These are phyloP conservation scores for Poeciliopsis prolifica DNA, from an alignment of 2,113 vertebrate species.

Conservation along the genomic window DNA sequence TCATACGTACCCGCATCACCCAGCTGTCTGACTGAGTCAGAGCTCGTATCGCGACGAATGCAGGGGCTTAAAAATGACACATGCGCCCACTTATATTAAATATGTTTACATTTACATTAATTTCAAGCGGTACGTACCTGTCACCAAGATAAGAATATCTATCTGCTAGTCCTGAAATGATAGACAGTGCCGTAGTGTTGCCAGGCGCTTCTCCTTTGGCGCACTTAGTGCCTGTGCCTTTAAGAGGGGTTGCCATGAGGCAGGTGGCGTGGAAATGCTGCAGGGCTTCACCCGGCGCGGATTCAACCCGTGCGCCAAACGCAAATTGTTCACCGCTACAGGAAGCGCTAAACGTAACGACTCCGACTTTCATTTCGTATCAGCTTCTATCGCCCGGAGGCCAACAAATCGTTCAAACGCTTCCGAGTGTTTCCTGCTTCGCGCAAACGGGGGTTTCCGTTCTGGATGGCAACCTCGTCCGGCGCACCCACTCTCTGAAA, in stretches of 20 bases:
- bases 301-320: not conserved
- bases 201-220: constrained; percentile 63
- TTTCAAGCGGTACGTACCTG: constrained; percentile 44
- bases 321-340: accelerated
- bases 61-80: not conserved
- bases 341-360: accelerated
- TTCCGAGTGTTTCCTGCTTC: not conserved
- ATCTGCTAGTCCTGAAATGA: constrained; percentile 23
- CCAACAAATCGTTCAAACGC: not conserved
- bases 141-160: not conserved
- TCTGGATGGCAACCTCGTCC: not conserved
- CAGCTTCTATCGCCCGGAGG: not conserved
- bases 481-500: not conserved
- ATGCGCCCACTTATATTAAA: not conserved
- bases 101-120: not conserved
- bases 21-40: constrained; percentile 42
- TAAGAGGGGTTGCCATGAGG: constrained; percentile 69
- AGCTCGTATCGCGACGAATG: constrained; percentile 2
- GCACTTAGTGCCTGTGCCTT: constrained; percentile 69
- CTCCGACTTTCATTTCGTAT: not conserved
- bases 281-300: not conserved
- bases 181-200: constrained; percentile 59
- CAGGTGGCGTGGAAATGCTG: constrained; percentile 35
- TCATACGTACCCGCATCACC: constrained; percentile 56
- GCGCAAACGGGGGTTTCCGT: not conserved